Evolutionary conservation across 2,113 vertebrate genomes (phyloP), one percentile per base, ranked within the genome.

Genomic region (Platanista minor): DNA sequence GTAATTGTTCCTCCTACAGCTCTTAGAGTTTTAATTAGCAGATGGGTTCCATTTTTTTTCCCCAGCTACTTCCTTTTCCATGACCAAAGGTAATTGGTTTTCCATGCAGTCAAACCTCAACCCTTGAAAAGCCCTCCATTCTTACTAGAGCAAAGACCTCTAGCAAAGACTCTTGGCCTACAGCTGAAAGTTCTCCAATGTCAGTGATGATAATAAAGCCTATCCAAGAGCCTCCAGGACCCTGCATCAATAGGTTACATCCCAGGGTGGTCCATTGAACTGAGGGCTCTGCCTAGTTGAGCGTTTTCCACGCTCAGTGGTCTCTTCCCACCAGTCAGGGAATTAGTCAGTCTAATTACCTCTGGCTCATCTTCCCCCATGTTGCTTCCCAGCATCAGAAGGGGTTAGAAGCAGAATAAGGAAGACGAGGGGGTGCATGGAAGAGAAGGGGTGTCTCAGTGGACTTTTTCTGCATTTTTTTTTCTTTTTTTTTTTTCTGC

Each of bases 21-120:
- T 83, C 41, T 46, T 46, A 25, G 57, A 84, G 33, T 87, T 96
- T 59, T 95, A 90, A 97, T 96, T 67, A 97, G 87, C 87, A 83
- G 66, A 86, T 46, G 66, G 71, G 6, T 7, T 75, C 17, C 66
- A 29, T 69, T 25, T 61, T 14, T 33, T 33, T 8, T 8, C 1
- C 17, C 49, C 25, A 87, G 62, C 66, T 96, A 86, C 80, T 78
- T 92, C 27, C 27, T 72, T 91, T 97, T n/a, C 83, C 9, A 57
- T 33, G 77, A 36, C 29, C 43, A 66, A 83, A 97, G 39, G 36
- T 85, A 62, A 41, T 72, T 8, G 71, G 36, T 78, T 12, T 14
- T 59, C 52, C 36, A 59, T 46, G 29, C 33, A 66, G 87, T 85
- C 36, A 82, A 95, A 97, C 17, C 29, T 92, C 67, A 86, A 20